Conservation (phyloP, 1,140 invertebrate species). For the Bombus balteatus region DNA sequence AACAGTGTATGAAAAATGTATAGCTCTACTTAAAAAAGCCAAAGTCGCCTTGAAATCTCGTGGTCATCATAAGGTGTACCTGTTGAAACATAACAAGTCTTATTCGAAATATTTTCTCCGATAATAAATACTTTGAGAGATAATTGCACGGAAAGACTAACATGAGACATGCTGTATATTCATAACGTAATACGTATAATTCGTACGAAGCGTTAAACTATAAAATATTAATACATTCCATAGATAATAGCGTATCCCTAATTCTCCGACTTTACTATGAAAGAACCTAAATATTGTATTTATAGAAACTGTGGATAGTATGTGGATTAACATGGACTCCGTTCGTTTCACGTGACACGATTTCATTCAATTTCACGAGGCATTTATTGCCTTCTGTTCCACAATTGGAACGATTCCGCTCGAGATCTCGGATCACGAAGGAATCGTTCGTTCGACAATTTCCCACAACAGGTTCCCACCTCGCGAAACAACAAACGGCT, state of each 20-base stretch:
- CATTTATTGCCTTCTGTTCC: neutral
- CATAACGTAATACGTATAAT: constrained; percentile 29
- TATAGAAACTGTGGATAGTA: neutral
- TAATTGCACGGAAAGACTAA: no score
- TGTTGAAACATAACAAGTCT: no score
- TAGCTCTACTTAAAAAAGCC: no score
- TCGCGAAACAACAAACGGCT: neutral
- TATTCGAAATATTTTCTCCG: no score
- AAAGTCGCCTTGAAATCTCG: no score
- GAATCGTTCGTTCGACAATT: constrained; percentile 1
- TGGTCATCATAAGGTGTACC: no score
- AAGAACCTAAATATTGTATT: neutral
- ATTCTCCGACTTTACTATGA: neutral
- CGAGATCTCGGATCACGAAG: neutral
- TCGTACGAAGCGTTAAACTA: constrained; percentile 7
- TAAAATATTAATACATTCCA: constrained; percentile 32
- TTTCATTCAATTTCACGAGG: neutral
- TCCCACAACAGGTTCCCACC: neutral
- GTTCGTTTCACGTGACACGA: constrained; percentile 22
- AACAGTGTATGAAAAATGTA: no score
- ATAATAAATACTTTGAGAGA: no score
- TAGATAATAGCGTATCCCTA: constrained; percentile 27
- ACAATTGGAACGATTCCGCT: neutral
- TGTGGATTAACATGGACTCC: constrained; percentile 5
- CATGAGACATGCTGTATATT: neutral